Base-by-base conservation (phyloP, 2,888 invertebrate species). In the Galerucella nymphaeae region DNA sequence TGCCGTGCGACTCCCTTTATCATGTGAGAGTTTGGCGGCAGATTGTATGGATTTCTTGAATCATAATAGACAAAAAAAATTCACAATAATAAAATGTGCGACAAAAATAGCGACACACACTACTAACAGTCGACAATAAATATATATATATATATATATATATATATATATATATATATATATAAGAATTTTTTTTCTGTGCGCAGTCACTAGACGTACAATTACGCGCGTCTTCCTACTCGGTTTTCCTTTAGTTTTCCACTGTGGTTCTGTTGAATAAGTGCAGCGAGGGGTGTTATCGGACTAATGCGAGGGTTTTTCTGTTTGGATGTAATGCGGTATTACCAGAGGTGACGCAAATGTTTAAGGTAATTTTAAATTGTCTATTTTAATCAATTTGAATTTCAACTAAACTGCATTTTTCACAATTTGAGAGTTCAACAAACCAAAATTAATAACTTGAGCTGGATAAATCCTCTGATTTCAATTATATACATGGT, bases 301-400 rank as follows among this genome's bases (percentile, higher is more conserved):
- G 64, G 72, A 65, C 75, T 76, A 63, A 72, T 77, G 78, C 76
- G 74, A 67, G 71, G 71, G 71, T 74, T 74, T 78, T 71, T 71
- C 77, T 80, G 73, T 78, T 76, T 79, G 80, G 79, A 80, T 76
- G 77, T 78, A 81, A 81, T 82, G 81, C 79, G 77, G 79, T 72
- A 75, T 72, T 71, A 72, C 68, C 70, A 62, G 23, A 81, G 80
- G 80, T 81, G 80, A 81, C 80, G 78, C 78, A 79, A 78, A 78
- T 68, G 76, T 74, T 67, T 62, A 80, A 80, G 80, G 81, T 81
- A 77, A 78, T 58, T 62, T 3, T 14, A 13, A 38, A 38, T 38
- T 59, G 5, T 16, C 2, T 30, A 18, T 13, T n/a, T 14, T 13
- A 59, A 6, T 53, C 10, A 53, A 16, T 18, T 53, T 53, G 18